Base-by-base conservation (phyloP, 2,113 vertebrate species). In the Ochotona princeps region DNA sequence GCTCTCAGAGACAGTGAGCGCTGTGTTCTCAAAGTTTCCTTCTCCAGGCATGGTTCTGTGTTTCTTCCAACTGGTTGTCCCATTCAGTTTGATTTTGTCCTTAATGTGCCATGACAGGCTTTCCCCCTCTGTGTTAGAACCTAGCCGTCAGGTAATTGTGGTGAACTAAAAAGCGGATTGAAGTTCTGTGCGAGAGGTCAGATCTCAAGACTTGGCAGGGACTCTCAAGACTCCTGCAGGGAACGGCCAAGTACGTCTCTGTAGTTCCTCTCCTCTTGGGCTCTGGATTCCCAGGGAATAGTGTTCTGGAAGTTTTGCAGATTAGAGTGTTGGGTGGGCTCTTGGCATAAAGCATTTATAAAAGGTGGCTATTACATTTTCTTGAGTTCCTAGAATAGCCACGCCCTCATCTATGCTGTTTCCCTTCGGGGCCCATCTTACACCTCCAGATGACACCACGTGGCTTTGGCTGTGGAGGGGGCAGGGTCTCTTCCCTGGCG, bases 21-120 rank as follows among this genome's bases (percentile, higher is more conserved):
- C 66, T 95, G 83, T 57, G 18, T 57, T 32, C 51, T 82, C 5
- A 75, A 92, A 44, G 26, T 66, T 89, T 82, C 57, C 21, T 79
- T 80, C 65, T 81, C 70, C 38, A 12, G 86, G 26, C 8, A 3
- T 87, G 54, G 57, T 35, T 57, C 60, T 69, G 17, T 69, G 35
- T 83, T 85, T 63, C 54, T 81, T 82, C 54, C 44, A 26, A 8
- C 75, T 79, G 32, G 8, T 65, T n/a, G 54, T 75, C 87, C 4
- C 72, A 8, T 61, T 84, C 15, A 63, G 28, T 89, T 85, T 76
- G 49, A 44, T 44, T 44, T 44, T 44, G 11, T 92, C 47, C 44
- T 82, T 72, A 35, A 21, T 92, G 61, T 49, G 63, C 44, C 61
- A n/a, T 82, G 57, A 18, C 5, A 89, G 54, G 44, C 61, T 85